A percentile compares a stretch with the other conserved stretches of the same genome.
Evolutionary conservation across 2,888 invertebrate genomes (phyloP).

Genomic region (Diaperis boleti): DNA sequence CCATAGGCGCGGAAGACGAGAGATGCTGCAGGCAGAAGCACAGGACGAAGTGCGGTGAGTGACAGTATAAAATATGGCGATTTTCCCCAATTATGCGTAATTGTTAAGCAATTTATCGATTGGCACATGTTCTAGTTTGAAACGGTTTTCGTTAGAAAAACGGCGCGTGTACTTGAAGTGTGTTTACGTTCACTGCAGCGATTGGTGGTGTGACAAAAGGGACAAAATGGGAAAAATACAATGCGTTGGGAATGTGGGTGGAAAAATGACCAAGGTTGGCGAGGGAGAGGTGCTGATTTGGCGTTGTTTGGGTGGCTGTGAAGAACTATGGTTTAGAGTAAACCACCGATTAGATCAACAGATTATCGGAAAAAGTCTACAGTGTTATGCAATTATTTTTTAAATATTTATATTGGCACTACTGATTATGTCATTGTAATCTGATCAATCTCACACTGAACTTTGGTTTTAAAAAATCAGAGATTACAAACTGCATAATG

Average conservation of each 20-base stretch:
- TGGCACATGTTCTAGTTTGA: constrained; percentile 26
- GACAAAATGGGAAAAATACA: background rate
- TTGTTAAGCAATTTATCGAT: constrained; percentile 23
- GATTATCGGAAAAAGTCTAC: too few relatives aligned
- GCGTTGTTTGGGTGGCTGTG: background rate
- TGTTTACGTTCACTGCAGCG: constrained; percentile 23
- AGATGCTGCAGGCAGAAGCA: background rate
- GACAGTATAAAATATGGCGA: background rate
- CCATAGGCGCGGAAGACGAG: constrained; percentile 1
- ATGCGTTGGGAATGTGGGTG: constrained; percentile 17
- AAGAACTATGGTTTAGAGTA: too few relatives aligned
- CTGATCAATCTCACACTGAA: too few relatives aligned
- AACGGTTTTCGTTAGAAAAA: constrained; percentile 24
- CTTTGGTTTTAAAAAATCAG: too few relatives aligned
- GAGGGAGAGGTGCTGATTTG: background rate
- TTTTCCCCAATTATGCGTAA: constrained; percentile 1
- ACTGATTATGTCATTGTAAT: too few relatives aligned
- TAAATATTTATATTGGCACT: too few relatives aligned
- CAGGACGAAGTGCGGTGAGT: constrained; percentile 19
- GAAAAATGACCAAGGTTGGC: constrained; percentile 8
- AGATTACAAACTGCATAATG: too few relatives aligned
- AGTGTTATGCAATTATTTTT: too few relatives aligned
- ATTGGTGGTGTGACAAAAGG: constrained; percentile 18
- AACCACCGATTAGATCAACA: too few relatives aligned
- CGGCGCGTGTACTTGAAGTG: constrained; percentile 23